phyloP scores from a whole-genome alignment of 2,797 vertebrate species.

The Macroramphosus scolopax region DNA sequence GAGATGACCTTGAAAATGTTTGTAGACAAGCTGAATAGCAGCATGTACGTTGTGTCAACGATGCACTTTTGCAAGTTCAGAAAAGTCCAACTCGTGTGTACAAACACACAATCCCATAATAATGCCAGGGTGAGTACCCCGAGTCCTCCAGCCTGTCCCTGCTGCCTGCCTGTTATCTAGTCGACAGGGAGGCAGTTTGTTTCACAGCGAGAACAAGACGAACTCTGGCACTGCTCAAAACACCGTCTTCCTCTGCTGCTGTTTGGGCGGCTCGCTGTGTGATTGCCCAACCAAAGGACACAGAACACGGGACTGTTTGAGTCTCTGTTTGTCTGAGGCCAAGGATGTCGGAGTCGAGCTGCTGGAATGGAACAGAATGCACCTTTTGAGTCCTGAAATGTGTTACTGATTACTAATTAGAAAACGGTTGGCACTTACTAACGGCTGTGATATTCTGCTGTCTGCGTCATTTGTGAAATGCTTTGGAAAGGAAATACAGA shows the following conservation, averaged over 20 bases:
- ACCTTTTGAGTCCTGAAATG: neutral
- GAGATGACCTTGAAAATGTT: slow-evolving; percentile 17
- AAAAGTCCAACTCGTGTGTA: no score
- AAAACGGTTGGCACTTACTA: no score
- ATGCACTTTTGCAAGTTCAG: slow-evolving; percentile 14
- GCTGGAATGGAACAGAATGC: neutral
- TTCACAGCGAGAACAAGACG: slow-evolving; percentile 53
- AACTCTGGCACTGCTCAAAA: slow-evolving; percentile 62
- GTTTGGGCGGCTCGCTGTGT: slow-evolving; percentile 56
- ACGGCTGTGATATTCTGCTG: neutral
- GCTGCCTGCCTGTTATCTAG: slow-evolving; percentile 51
- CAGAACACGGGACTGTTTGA: slow-evolving; percentile 35
- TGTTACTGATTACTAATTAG: neutral
- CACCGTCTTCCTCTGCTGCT: slow-evolving; percentile 49
- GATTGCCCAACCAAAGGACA: slow-evolving; percentile 56
- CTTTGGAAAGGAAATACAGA: no score
- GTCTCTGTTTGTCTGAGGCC: slow-evolving; percentile 29
- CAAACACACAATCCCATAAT: slow-evolving; percentile 16
- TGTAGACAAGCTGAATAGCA: neutral
- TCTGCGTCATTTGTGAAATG: no score
- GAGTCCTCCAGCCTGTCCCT: slow-evolving; percentile 6
- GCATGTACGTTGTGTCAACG: slow-evolving; percentile 14
- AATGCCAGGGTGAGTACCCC: slow-evolving; percentile 14
- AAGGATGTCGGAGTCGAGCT: slow-evolving; percentile 38
- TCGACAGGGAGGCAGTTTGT: slow-evolving; percentile 54